phyloP scores from a whole-genome alignment of 2,888 invertebrate species.

The Euclidia mi region DNA sequence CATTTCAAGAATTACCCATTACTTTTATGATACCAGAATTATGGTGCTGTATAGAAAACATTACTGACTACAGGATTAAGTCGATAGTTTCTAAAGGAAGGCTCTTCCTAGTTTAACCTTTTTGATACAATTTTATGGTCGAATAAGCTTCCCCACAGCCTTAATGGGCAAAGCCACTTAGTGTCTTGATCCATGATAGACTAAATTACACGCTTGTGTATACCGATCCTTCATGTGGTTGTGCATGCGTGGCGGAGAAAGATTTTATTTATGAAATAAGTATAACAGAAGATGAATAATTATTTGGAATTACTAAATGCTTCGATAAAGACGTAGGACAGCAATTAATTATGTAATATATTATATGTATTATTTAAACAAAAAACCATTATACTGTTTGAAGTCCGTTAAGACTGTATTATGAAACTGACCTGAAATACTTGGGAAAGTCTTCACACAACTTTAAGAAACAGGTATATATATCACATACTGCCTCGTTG shows the following conservation, averaged over 20 bases:
- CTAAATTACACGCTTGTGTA: slow-evolving; percentile 27
- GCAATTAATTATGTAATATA: too few species aligned
- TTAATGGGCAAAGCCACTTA: slow-evolving; percentile 53
- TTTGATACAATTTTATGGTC: slow-evolving; percentile 50
- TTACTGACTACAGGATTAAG: slow-evolving; percentile 19
- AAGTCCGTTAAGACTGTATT: too few species aligned
- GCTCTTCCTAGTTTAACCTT: slow-evolving; percentile 35
- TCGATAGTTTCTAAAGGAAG: slow-evolving; percentile 35
- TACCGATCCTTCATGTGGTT: slow-evolving; percentile 5
- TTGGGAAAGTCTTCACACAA: too few species aligned
- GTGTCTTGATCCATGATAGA: slow-evolving; percentile 33
- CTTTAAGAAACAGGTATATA: too few species aligned
- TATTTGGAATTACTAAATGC: too few species aligned
- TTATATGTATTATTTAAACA: too few species aligned
- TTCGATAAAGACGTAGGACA: too few species aligned
- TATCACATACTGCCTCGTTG: too few species aligned
- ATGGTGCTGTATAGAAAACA: slow-evolving; percentile 31
- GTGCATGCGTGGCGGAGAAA: neutral
- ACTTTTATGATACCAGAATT: slow-evolving; percentile 29
- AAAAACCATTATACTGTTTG: too few species aligned
- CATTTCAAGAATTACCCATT: slow-evolving; percentile 8
- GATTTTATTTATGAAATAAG: too few species aligned
- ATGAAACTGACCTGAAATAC: too few species aligned
- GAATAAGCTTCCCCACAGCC: slow-evolving; percentile 35
- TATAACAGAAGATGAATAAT: too few species aligned